A percentile compares a stretch with the other conserved stretches of the same genome.
Conservation (phyloP, 1,140 invertebrate genomes). For the Pseudachorutes palmiensis region DNA sequence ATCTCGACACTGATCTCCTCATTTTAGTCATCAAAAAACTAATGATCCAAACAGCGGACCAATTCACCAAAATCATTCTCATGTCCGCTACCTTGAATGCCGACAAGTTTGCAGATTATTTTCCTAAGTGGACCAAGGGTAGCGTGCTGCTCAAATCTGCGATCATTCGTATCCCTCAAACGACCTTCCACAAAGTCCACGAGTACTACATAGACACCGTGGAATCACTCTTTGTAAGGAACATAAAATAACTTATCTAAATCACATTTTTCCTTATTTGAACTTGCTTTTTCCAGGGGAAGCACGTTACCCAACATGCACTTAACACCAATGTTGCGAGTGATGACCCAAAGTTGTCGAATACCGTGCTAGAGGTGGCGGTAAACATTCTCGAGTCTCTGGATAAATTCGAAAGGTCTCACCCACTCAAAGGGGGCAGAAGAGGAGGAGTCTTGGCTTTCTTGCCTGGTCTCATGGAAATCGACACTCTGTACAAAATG, state of each 20-base stretch:
- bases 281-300: background rate
- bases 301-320: no score
- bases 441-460: constrained; percentile 71
- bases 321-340: no score
- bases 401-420: constrained; percentile 46
- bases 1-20: constrained; percentile 88
- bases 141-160: background rate
- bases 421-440: constrained; percentile 33
- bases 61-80: constrained; percentile 45
- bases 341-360: constrained; percentile 40
- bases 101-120: constrained; percentile 49
- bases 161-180: background rate
- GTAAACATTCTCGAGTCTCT: constrained; percentile 58
- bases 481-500: constrained; percentile 53
- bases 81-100: constrained; percentile 55
- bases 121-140: constrained; percentile 47
- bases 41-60: constrained; percentile 27
- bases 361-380: no score
- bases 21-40: constrained; percentile 71
- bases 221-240: background rate
- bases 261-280: background rate
- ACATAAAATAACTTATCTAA: background rate
- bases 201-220: constrained; percentile 13
- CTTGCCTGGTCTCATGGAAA: constrained; percentile 76
- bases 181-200: background rate